Percentiles rank a stretch among this genome's conserved stretches.
phyloP scores from a whole-genome alignment of 2,888 invertebrate species.

The Drosophila lacicola region DNA sequence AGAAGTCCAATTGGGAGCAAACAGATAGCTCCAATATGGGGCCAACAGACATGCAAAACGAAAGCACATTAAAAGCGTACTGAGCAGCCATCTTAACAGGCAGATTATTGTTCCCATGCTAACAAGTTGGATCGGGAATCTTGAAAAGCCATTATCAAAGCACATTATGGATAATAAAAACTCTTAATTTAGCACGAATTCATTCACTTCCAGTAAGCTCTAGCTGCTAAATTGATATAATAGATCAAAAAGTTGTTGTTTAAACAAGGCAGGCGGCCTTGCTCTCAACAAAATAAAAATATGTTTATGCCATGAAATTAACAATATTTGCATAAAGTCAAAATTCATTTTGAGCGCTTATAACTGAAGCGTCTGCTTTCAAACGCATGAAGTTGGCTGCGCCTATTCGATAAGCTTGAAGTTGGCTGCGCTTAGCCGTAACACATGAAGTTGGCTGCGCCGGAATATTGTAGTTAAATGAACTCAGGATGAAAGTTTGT shows the following conservation, averaged over 20 bases:
- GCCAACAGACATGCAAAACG: no score
- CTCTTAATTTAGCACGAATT: neutral
- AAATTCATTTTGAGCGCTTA: neutral
- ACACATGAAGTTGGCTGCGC: neutral
- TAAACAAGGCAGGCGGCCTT: neutral
- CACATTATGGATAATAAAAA: neutral
- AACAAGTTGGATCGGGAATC: neutral
- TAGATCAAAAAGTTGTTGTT: conserved; percentile 4
- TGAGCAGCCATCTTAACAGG: neutral
- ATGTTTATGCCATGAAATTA: neutral
- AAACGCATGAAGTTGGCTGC: neutral
- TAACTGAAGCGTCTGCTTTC: neutral
- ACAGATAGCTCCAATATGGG: no score
- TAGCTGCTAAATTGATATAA: neutral
- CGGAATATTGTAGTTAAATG: neutral
- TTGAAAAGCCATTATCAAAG: no score
- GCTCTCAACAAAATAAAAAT: neutral
- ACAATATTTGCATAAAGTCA: neutral
- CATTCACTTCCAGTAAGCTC: neutral
- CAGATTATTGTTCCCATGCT: no score
- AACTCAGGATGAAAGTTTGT: neutral
- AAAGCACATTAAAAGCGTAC: neutral
- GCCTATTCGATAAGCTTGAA: no score
- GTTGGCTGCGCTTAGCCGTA: neutral
- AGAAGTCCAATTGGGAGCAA: no score